Evolutionary conservation across 2,888 invertebrate genomes (phyloP).

Genomic region (Coleophora flavipennella): DNA sequence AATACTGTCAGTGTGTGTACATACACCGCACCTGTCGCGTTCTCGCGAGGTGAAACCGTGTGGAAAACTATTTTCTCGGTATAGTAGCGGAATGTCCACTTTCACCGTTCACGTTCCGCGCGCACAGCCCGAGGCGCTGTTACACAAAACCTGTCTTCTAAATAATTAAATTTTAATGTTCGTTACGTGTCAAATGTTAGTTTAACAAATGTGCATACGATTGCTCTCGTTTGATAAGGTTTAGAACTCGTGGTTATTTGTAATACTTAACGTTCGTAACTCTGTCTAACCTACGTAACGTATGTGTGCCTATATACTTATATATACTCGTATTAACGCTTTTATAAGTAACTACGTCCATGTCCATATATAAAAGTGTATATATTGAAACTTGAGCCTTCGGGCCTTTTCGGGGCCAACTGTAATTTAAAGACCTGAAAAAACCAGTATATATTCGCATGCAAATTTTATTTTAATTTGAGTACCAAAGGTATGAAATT

Average conservation of each 20-base stretch:
- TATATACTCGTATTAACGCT: too few species aligned
- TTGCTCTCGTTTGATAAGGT: conserved; percentile 14
- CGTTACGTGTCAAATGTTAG: conserved; percentile 36
- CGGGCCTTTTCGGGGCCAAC: too few species aligned
- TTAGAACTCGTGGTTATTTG: conserved; percentile 9
- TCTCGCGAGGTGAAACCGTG: conserved; percentile 63
- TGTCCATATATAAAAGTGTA: too few species aligned
- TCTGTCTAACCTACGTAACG: too few species aligned
- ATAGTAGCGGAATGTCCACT: conserved; percentile 62
- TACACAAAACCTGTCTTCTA: conserved; percentile 42
- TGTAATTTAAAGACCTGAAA: too few species aligned
- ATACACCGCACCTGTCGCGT: conserved; percentile 45
- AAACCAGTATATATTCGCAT: too few species aligned
- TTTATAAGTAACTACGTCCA: too few species aligned
- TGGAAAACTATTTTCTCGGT: conserved; percentile 68
- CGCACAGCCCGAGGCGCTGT: conserved; percentile 25
- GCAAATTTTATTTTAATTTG: too few species aligned
- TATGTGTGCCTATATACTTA: too few species aligned
- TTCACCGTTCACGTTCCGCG: conserved; percentile 65
- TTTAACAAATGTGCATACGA: conserved; percentile 27
- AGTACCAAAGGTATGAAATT: too few species aligned
- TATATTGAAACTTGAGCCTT: too few species aligned
- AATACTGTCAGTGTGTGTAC: not conserved
- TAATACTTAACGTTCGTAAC: conserved; percentile 1
- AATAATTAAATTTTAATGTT: conserved; percentile 25